Evolutionary conservation across 2,888 invertebrate genomes (phyloP), one percentile per base, ranked within the genome.

Genomic region (Panorpa germanica): DNA sequence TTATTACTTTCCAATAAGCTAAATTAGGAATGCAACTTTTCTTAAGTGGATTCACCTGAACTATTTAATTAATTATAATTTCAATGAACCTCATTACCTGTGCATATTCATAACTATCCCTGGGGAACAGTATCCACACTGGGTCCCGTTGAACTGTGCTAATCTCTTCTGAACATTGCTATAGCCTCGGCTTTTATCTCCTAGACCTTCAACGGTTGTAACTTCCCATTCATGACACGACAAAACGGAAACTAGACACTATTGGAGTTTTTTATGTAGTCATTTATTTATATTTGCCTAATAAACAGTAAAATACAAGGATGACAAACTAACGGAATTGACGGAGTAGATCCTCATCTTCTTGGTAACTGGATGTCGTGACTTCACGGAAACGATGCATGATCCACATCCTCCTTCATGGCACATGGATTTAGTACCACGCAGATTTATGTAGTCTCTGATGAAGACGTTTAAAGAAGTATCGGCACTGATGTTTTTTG

Each of bases 31-130:
- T 29, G n/a, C n/a, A n/a, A 19, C 9, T 7, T 46, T 70, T 69
- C 69, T n/a, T n/a, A n/a, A n/a, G n/a, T n/a, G n/a, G n/a, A n/a
- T n/a, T n/a, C n/a, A n/a, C n/a, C n/a, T n/a, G n/a, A n/a, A n/a
- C n/a, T n/a, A n/a, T n/a, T n/a, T n/a, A n/a, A n/a, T n/a, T n/a
- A n/a, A n/a, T n/a, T n/a, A n/a, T n/a, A n/a, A 10, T 23, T 24
- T 8, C 9, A 5, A 28, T 19, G 24, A 12, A n/a, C 22, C 18
- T 16, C 35, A 37, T 42, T 46, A 70, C 70, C 69, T 65, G 49
- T 67, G 64, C 74, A 77, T 76, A 41, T 63, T 72, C 74, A 75
- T 76, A 30, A 78, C 59, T 66, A 78, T 73, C 8, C 76, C 81
- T 2, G 80, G 73, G 13, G 74, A 70, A 43, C 81, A 82, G 46